phyloP scores from a whole-genome alignment of 2,888 invertebrate genomes.

The Margaritifera margaritifera region DNA sequence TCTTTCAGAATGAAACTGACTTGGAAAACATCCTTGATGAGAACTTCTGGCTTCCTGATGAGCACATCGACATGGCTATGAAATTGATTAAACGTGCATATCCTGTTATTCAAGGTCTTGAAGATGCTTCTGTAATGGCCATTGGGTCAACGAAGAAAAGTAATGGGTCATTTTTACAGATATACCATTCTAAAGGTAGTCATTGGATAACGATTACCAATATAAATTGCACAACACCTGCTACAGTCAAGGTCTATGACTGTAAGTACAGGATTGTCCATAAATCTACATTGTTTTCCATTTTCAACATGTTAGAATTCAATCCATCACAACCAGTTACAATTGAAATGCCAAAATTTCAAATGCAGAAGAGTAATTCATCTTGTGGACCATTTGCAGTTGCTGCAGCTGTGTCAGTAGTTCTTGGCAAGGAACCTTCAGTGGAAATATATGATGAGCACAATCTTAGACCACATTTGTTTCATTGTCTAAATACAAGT shows the following conservation, averaged over 20 bases:
- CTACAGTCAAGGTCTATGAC: slow-evolving; percentile 33
- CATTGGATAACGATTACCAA: slow-evolving; percentile 41
- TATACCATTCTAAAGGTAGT: slow-evolving; percentile 28
- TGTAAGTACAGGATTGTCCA: slow-evolving; percentile 26
- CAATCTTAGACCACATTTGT: slow-evolving; percentile 29
- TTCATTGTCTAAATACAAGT: slow-evolving; percentile 16
- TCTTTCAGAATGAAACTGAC: too few relatives aligned
- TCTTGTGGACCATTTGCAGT: slow-evolving; percentile 44
- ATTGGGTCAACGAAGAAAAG: slow-evolving; percentile 11
- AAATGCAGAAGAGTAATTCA: slow-evolving; percentile 29
- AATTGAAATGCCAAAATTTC: slow-evolving; percentile 36
- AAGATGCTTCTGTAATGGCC: slow-evolving; percentile 28
- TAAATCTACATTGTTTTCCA: slow-evolving; percentile 9
- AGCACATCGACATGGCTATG: slow-evolving; percentile 29
- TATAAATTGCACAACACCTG: slow-evolving; percentile 18
- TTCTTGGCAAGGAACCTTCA: slow-evolving; percentile 36
- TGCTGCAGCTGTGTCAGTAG: slow-evolving; percentile 35
- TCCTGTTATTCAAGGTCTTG: slow-evolving; percentile 30
- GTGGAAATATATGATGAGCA: slow-evolving; percentile 20
- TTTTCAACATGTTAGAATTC: slow-evolving; percentile 9
- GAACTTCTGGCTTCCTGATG: slow-evolving; percentile 32
- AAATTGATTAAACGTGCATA: slow-evolving; percentile 20
- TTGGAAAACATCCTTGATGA: slow-evolving; percentile 6
- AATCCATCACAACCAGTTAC: slow-evolving; percentile 8
- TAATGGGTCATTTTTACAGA: slow-evolving; percentile 29